phyloP scores from a whole-genome alignment of 2,797 vertebrate genomes.

The Okamejei kenojei region DNA sequence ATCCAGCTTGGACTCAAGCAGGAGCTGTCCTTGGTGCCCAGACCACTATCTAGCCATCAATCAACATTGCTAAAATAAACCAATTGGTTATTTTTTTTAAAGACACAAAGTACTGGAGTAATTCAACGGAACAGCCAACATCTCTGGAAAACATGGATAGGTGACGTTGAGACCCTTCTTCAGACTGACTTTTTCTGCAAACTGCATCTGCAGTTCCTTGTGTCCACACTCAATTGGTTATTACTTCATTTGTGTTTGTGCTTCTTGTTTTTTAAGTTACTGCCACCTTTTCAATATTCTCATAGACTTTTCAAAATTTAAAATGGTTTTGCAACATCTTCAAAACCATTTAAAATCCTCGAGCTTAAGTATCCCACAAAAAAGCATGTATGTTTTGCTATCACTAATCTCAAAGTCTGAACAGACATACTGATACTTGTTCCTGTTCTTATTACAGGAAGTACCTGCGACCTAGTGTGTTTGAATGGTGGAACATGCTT shows the following conservation, averaged over 20 bases:
- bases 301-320: background rate
- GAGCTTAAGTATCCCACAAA: constrained; percentile 42
- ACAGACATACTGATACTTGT: constrained; percentile 40
- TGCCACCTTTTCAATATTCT: background rate
- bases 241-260: background rate
- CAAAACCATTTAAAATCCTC: constrained; percentile 44
- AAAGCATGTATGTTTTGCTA: constrained; percentile 41
- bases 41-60: background rate
- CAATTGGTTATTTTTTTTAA: no score
- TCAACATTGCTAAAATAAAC: background rate
- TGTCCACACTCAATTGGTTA: background rate
- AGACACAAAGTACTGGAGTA: no score
- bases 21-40: background rate
- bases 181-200: no score
- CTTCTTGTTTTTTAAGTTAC: background rate
- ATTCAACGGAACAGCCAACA: no score
- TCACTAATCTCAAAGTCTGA: constrained; percentile 47
- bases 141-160: no score
- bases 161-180: no score
- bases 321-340: constrained; percentile 24
- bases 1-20: no score
- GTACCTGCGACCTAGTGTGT: constrained; percentile 79
- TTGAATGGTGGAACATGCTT: constrained; percentile 93
- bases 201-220: no score
- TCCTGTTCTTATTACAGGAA: constrained; percentile 61